Evolutionary conservation across 2,888 invertebrate species (phyloP), one percentile per base, ranked within the genome.

Genomic region (Pristionchus maxplancki): DNA sequence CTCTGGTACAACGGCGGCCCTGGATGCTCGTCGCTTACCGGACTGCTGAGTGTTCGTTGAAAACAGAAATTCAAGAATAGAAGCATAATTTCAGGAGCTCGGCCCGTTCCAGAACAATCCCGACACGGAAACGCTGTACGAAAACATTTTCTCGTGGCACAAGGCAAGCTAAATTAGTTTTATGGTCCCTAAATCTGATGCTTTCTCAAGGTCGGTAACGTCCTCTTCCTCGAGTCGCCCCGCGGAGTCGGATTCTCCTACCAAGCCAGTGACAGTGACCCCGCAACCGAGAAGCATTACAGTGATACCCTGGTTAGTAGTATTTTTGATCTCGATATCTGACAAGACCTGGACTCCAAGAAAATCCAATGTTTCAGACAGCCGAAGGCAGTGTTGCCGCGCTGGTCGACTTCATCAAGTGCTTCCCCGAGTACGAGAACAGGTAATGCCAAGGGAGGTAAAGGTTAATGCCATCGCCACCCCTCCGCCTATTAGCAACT

Each of bases 201-300:
- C 1, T 48, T 44, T 11, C 44, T 8, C 44, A 74, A 90, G 90
- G 90, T 89, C 44, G 95, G 95, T 58, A 96, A 96, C 91, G 95
- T 96, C 89, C 89, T 96, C 78, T 96, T 95, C 92, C 90, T 96
- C 89, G 96, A 96, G 92, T 94, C 96, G 0, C 96, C 96, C 48
- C 95, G 95, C 40, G 96, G 95, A 82, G 96, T 96, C 58, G 96
- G 96, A 5, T 96, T 95, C 92, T 96, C 96, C 0, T 96, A 95
- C 91, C 93, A 90, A 67, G 91, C 91, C 37, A 89, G 82, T 44
- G 85, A 88, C 40, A 87, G 89, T 48, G 90, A 91, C 67, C 81
- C 88, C 62, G 89, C 62, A 0, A 37, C 24, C 17, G 15, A 6
- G 37, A 24, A 86, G 13, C 0, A 64, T 0, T 64, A 86, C 71